Evolutionary conservation across 2,797 vertebrate genomes (phyloP).

Genomic region (Acipenser ruthenus): DNA sequence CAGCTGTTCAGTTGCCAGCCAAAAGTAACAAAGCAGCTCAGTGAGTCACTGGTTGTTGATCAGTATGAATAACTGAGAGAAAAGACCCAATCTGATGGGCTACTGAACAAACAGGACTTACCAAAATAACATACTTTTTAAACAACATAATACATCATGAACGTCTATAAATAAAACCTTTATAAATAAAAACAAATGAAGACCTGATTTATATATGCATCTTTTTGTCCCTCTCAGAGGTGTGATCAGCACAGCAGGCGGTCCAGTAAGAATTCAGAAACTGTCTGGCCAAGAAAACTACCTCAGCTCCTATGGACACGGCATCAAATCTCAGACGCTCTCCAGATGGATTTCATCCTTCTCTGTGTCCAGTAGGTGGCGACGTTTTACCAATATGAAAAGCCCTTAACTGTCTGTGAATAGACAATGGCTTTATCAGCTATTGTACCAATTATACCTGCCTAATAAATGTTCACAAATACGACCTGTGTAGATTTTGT

Average conservation of each 20-base stretch:
- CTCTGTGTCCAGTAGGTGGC: conserved; percentile 74
- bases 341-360: conserved; percentile 78
- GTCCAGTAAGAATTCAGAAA: conserved; percentile 65
- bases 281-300: conserved; percentile 71
- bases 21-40: no score
- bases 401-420: no score
- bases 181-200: no score
- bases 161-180: neutral
- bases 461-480: no score
- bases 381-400: neutral
- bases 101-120: no score
- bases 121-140: neutral
- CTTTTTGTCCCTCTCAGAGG: conserved; percentile 52
- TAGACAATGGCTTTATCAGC: no score
- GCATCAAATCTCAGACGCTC: conserved; percentile 73
- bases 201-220: neutral
- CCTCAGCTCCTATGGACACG: conserved; percentile 67
- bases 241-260: conserved; percentile 62
- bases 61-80: no score
- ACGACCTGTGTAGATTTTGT: no score
- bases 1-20: no score
- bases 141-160: neutral
- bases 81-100: no score
- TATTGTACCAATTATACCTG: no score
- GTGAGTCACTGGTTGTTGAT: no score